Evolutionary conservation across 2,888 invertebrate genomes (phyloP), one percentile per base, ranked within the genome.

Genomic region (Platycnemis pennipes): DNA sequence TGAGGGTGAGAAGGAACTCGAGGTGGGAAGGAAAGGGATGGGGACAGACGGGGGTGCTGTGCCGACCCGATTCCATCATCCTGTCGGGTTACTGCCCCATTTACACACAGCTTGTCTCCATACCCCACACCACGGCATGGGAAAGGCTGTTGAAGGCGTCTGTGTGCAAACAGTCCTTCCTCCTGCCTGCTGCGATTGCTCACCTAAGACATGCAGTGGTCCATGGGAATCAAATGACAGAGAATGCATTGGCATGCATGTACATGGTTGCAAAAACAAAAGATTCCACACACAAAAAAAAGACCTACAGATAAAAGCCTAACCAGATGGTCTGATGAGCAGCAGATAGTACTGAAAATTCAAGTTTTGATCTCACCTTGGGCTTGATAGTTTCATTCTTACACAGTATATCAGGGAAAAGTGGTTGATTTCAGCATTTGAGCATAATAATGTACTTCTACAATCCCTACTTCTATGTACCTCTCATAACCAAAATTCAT

Each of bases 21-120:
- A 31, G 89, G 89, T 56, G 89, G 49, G 56, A 89, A 89, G 42
- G 53, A 22, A 42, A 89, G 56, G 89, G 56, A 31, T 42, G 89
- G 44, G 53, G 49, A 37, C 22, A 37, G 42, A 42, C 56, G 19
- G 56, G 89, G 26, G 22, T 89, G 89, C 22, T 88, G 63, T 22
- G 77, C 31, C 26, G 77, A 37, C 89, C 89, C 89, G 16, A 89
- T 56, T 22, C 22, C 53, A 53, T 89, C 89, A 19, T 89, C 89
- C 89, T 56, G 89, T 56, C 56, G 46, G 56, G 56, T 19, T 22
- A 89, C 31, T 37, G 56, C 56, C 56, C 89, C 89, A 56, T 89
- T 89, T 42, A 89, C 89, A 56, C 56, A 56, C 53, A 89, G 37
- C 89, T 89, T 89, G 53, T 89, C 56, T 63, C 89, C 89, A 89